A percentile compares a stretch with the other conserved stretches of the same genome.
Evolutionary conservation across 2,888 invertebrate genomes (phyloP).

Genomic region (Trachelus stipa): DNA sequence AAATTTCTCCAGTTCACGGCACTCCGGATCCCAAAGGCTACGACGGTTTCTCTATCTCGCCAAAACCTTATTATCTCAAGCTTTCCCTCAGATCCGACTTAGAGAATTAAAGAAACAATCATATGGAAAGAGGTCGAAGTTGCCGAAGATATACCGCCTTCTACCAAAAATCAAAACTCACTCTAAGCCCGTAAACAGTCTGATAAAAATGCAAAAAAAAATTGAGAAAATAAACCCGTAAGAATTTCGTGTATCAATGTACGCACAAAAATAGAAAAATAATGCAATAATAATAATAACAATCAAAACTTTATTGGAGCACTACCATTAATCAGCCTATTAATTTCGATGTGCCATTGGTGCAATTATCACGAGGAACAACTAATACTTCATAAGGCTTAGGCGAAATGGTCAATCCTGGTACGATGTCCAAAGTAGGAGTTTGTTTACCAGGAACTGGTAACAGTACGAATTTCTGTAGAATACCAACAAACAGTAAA

Average conservation of each 20-base stretch:
- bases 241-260: no score
- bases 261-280: no score
- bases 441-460: constrained; percentile 61
- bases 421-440: constrained; percentile 66
- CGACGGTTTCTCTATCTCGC: constrained; percentile 72
- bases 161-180: not conserved
- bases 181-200: not conserved
- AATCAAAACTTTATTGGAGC: not conserved
- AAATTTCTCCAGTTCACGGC: constrained; percentile 54
- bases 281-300: no score
- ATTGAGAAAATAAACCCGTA: not conserved
- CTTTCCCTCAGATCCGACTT: constrained; percentile 21
- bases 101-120: not conserved
- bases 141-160: not conserved
- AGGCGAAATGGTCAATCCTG: constrained; percentile 72
- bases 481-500: constrained; percentile 72
- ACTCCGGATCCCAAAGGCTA: constrained; percentile 68
- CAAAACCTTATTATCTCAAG: constrained; percentile 69
- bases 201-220: not conserved
- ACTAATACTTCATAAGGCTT: constrained; percentile 69
- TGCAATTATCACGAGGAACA: constrained; percentile 36
- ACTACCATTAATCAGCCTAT: not conserved
- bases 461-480: constrained; percentile 70
- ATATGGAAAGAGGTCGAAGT: not conserved
- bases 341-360: not conserved